Percentiles rank a stretch among this genome's conserved stretches.
Conservation (phyloP, 2,797 vertebrate genomes). For the Knipowitschia caucasica region DNA sequence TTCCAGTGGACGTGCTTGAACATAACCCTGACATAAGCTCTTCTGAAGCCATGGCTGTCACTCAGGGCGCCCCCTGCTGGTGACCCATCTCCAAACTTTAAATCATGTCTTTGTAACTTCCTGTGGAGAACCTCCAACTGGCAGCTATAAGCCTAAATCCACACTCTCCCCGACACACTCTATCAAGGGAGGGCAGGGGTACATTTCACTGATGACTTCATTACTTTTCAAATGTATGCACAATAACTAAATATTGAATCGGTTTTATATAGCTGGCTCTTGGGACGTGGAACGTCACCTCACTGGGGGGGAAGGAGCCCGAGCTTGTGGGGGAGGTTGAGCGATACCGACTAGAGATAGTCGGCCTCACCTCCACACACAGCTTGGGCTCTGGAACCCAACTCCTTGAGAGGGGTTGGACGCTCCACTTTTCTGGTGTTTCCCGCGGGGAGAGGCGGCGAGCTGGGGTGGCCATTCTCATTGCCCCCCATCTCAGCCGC, state of each 20-base stretch:
- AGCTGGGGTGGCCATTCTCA: too few relatives aligned
- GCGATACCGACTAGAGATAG: too few relatives aligned
- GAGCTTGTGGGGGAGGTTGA: too few relatives aligned
- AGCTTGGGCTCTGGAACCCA: too few relatives aligned
- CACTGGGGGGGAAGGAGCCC: too few relatives aligned
- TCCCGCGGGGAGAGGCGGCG: too few relatives aligned
- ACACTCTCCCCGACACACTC: slow-evolving; percentile 20
- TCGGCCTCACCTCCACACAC: too few relatives aligned
- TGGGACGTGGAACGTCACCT: too few relatives aligned
- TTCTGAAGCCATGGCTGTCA: slow-evolving; percentile 18
- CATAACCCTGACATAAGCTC: slow-evolving; percentile 5
- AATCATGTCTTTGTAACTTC: slow-evolving; percentile 21
- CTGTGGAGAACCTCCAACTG: slow-evolving; percentile 33
- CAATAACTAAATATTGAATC: background rate
- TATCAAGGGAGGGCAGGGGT: slow-evolving; percentile 6
- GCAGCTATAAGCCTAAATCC: slow-evolving; percentile 32
- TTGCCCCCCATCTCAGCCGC: too few relatives aligned
- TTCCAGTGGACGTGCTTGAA: slow-evolving; percentile 7
- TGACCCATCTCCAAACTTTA: slow-evolving; percentile 33
- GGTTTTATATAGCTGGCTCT: too few relatives aligned
- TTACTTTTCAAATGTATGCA: background rate
- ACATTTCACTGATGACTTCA: background rate
- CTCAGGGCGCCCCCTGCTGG: slow-evolving; percentile 20
- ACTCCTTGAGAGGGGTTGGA: too few relatives aligned
- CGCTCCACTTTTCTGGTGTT: too few relatives aligned